Conservation (phyloP, 2,797 vertebrate genomes). For the Neosalanx taihuensis region DNA sequence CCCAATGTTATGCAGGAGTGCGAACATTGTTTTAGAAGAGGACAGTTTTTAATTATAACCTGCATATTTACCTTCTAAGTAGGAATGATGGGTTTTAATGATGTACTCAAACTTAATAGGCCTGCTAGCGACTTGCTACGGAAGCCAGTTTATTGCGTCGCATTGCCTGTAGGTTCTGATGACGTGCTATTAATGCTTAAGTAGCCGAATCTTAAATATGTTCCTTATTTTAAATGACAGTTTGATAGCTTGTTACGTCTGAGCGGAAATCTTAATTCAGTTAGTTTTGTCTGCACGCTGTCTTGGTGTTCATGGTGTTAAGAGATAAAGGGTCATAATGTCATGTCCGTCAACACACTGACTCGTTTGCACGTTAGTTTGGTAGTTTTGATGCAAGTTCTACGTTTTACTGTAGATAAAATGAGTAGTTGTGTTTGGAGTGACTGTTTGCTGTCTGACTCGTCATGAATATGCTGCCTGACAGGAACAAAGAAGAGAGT, state of each 20-base stretch:
- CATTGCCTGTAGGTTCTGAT: neutral
- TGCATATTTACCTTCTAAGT: too few relatives aligned
- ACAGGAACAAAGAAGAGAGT: constrained; percentile 82
- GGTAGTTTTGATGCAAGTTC: neutral
- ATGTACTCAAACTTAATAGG: neutral
- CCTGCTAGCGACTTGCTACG: neutral
- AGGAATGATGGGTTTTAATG: neutral
- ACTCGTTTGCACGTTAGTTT: neutral
- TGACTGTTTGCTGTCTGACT: constrained; percentile 39
- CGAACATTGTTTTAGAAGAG: too few relatives aligned
- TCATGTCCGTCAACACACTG: neutral
- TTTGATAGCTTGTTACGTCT: too few relatives aligned
- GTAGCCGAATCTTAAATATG: neutral
- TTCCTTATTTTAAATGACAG: neutral
- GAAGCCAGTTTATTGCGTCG: neutral
- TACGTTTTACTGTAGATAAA: neutral
- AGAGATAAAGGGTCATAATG: neutral
- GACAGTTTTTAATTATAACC: too few relatives aligned
- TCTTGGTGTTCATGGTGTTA: neutral
- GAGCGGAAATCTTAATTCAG: too few relatives aligned
- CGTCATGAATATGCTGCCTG: constrained; percentile 64
- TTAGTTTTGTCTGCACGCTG: neutral
- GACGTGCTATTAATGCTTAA: too few relatives aligned
- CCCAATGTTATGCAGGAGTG: neutral
- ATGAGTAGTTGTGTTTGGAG: constrained; percentile 22